Evolutionary conservation across 2,797 vertebrate genomes (phyloP).

Genomic region (Monodelphis domestica): DNA sequence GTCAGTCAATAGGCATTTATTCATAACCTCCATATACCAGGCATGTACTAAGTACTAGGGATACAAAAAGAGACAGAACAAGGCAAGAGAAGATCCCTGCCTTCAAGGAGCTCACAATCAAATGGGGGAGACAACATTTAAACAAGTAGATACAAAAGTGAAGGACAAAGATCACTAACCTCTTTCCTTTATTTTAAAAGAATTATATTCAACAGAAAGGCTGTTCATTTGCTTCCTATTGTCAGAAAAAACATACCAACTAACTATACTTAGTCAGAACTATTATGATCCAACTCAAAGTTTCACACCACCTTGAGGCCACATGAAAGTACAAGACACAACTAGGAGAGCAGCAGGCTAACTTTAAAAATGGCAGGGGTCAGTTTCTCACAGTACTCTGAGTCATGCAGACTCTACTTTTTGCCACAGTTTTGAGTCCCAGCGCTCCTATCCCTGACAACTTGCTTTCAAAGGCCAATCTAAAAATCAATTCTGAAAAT

Average conservation of each 20-base stretch:
- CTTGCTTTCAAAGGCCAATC: conserved; percentile 41
- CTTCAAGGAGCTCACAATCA: not conserved
- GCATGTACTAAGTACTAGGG: not conserved
- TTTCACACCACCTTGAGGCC: not conserved
- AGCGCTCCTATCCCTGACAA: not conserved
- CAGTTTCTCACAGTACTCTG: not conserved
- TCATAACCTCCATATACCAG: not conserved
- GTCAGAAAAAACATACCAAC: not conserved
- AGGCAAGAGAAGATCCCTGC: not conserved
- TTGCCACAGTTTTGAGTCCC: not conserved
- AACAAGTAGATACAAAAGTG: not conserved
- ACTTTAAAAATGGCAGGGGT: not conserved
- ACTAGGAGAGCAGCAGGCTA: not conserved
- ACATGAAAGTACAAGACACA: no score
- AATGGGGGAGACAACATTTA: not conserved
- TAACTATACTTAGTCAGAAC: not conserved
- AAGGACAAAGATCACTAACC: not conserved
- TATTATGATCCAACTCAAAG: not conserved
- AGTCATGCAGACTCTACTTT: not conserved
- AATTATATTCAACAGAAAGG: not conserved
- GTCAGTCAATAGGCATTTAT: not conserved
- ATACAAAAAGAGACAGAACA: not conserved
- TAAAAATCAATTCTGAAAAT: conserved; percentile 23
- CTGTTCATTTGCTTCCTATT: not conserved
- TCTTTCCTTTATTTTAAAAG: not conserved